These are phyloP conservation scores for Cynopterus brachyotis DNA, from an alignment of 2,113 vertebrate genomes.

Conservation along the genomic window DNA sequence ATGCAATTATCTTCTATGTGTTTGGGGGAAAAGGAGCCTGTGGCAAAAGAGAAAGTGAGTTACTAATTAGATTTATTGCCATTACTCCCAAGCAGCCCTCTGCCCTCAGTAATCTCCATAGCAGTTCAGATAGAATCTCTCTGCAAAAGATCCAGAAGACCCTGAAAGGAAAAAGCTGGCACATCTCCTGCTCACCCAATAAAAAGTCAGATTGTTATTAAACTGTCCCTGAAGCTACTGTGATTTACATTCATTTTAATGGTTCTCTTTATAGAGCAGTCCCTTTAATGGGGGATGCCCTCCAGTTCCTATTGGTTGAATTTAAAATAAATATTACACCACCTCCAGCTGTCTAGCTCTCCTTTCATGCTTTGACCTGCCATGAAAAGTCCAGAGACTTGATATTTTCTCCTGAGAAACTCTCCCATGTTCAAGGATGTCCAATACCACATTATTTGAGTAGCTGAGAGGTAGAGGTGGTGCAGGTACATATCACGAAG, in stretches of 20 bases:
- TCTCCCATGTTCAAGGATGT: background rate
- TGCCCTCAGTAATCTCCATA: conserved; percentile 61
- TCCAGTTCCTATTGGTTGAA: conserved; percentile 41
- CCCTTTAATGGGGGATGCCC: conserved; percentile 54
- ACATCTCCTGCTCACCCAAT: conserved; percentile 75
- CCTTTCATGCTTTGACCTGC: conserved; percentile 16
- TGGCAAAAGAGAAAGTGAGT: conserved; percentile 77
- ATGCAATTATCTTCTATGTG: background rate
- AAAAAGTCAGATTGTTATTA: conserved; percentile 80
- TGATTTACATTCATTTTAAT: conserved; percentile 79
- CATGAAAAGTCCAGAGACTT: conserved; percentile 9
- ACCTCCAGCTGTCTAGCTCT: conserved; percentile 39
- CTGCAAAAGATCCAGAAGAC: conserved; percentile 53
- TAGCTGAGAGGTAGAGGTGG: background rate
- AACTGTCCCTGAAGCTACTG: conserved; percentile 77
- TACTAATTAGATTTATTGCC: conserved; percentile 75
- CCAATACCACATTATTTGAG: background rate
- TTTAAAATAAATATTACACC: conserved; percentile 69
- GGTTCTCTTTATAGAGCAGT: conserved; percentile 70
- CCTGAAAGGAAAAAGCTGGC: conserved; percentile 71
- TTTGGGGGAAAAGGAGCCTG: conserved; percentile 48
- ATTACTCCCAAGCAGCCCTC: conserved; percentile 66
- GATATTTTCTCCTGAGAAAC: conserved; percentile 11
- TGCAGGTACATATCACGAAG: background rate
- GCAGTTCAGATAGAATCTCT: conserved; percentile 68